Evolutionary conservation across 2,113 vertebrate species (phyloP).

Genomic region (Trachemys scripta): DNA sequence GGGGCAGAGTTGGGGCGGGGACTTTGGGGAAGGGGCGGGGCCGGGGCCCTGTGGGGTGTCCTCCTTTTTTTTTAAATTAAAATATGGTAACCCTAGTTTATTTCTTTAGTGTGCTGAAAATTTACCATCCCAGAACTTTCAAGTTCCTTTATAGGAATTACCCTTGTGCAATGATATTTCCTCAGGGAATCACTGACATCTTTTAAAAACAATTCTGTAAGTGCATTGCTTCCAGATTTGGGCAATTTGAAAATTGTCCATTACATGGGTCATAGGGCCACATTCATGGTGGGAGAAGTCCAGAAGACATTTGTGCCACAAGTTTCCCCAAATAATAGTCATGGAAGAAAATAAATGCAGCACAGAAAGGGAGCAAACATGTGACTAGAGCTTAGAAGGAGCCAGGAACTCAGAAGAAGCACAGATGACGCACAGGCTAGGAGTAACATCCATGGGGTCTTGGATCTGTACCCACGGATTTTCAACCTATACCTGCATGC

Average conservation of each 20-base stretch:
- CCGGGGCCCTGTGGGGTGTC: too few relatives aligned
- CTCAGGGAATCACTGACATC: constrained; percentile 16
- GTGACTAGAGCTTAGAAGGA: background rate
- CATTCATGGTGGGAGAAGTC: background rate
- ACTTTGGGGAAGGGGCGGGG: too few relatives aligned
- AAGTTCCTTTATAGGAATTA: background rate
- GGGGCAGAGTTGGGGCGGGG: too few relatives aligned
- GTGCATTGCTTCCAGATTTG: background rate
- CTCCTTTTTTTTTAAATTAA: too few relatives aligned
- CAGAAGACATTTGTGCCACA: background rate
- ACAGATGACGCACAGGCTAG: background rate
- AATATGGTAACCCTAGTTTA: background rate
- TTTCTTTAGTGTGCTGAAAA: background rate
- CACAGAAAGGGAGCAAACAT: background rate
- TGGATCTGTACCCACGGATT: background rate
- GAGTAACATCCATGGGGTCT: background rate
- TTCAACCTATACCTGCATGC: background rate
- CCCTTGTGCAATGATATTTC: constrained; percentile 8
- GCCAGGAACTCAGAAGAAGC: background rate
- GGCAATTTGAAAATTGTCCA: background rate
- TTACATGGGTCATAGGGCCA: background rate
- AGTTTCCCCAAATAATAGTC: background rate
- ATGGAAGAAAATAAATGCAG: background rate
- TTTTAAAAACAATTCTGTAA: constrained; percentile 11
- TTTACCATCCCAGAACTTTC: background rate